Percentiles rank a stretch among this genome's conserved stretches.
These are phyloP conservation scores for Drosophila varians DNA, from an alignment of 1,140 invertebrate species.

Conservation along the genomic window DNA sequence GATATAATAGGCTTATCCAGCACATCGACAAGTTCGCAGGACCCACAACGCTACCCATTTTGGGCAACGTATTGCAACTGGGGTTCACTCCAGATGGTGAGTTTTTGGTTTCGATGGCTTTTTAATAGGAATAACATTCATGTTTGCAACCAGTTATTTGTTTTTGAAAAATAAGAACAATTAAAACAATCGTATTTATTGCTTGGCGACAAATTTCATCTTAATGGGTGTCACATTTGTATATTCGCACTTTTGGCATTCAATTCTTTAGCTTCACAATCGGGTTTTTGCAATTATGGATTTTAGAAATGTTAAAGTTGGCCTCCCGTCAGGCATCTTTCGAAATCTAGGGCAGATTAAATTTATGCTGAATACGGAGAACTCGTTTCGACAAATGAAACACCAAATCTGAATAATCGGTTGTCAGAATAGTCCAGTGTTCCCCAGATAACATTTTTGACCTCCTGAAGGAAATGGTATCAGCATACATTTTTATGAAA, in stretches of 20 bases:
- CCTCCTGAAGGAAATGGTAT: neutral
- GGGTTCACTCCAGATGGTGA: conserved; percentile 44
- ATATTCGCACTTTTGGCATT: conserved; percentile 68
- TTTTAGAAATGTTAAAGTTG: conserved; percentile 26
- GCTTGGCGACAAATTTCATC: conserved; percentile 43
- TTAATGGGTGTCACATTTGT: conserved; percentile 18
- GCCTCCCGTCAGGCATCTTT: conserved; percentile 23
- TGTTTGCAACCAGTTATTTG: conserved; percentile 30
- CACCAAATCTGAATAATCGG: neutral
- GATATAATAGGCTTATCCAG: neutral
- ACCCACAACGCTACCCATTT: neutral
- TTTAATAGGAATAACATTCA: neutral
- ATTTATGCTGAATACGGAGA: conserved; percentile 23
- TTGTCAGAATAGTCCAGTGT: too few relatives aligned
- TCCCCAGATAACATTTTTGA: neutral
- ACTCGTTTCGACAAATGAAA: conserved; percentile 15
- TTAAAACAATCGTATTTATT: conserved; percentile 29
- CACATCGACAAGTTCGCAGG: neutral
- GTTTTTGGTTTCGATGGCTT: conserved; percentile 7
- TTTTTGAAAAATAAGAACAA: conserved; percentile 20
- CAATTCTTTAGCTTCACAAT: conserved; percentile 16
- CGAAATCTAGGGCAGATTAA: conserved; percentile 42
- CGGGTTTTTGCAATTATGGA: conserved; percentile 26
- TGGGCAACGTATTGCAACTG: conserved; percentile 35
- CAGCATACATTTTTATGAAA: neutral